Evolutionary conservation across 2,113 vertebrate genomes (phyloP).

Genomic region (Ia io): DNA sequence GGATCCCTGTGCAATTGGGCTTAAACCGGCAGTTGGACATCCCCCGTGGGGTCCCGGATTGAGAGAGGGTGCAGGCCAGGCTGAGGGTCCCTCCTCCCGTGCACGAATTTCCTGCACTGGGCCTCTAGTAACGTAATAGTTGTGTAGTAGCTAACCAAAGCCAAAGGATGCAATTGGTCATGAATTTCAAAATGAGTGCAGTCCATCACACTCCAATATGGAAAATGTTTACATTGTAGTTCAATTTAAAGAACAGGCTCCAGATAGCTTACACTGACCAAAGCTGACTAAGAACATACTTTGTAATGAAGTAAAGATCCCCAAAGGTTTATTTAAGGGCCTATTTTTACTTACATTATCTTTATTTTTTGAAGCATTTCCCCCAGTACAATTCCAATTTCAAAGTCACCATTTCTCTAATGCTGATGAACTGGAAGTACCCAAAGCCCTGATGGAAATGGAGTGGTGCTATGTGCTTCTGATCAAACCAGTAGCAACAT

Average conservation of each 20-base stretch:
- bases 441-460: background rate
- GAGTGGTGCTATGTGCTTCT: background rate
- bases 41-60: too few species aligned
- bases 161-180: background rate
- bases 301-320: slow-evolving; percentile 10
- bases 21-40: too few species aligned
- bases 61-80: too few species aligned
- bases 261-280: background rate
- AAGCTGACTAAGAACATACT: slow-evolving; percentile 32
- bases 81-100: too few species aligned
- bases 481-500: background rate
- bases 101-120: too few species aligned
- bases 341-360: slow-evolving; percentile 1
- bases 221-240: slow-evolving; percentile 1
- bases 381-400: background rate
- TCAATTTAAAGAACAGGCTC: slow-evolving; percentile 28
- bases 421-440: background rate
- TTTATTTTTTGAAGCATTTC: slow-evolving; percentile 13
- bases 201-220: background rate
- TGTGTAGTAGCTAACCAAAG: background rate
- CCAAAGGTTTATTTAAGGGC: background rate
- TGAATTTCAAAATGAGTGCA: background rate
- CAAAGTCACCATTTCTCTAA: slow-evolving; percentile 15
- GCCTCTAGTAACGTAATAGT: too few species aligned
- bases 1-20: too few species aligned